Evolutionary conservation across 1,140 invertebrate genomes (phyloP), one percentile per base, ranked within the genome.

Genomic region (Drosophila sulfurigaster): DNA sequence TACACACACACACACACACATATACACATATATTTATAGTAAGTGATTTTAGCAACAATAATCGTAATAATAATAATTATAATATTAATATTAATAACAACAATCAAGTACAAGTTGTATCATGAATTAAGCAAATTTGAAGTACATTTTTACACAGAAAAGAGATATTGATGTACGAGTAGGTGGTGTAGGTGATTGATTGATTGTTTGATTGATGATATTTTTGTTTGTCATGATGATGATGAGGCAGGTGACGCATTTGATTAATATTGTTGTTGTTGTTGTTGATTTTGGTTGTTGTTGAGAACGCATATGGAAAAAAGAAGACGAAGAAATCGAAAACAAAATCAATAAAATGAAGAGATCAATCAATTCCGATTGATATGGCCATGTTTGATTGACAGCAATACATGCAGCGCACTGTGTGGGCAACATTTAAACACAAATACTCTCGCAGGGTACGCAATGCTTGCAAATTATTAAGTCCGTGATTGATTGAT

Each of bases 111-210:
- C 68, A 56, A 35, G 25, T 46, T 51, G 6, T 38, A 52, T 51
- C 16, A 51, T 59, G 45, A 38, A 13, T 59, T 10, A 65, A 52
- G 46, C 56, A 52, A 70, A 66, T 64, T 65, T 45, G 41, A 66
- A 57, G 41, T 79, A 82, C 71, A 79, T 32, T 83, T 25, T 85
- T 62, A 81, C 76, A 83, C 75, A 77, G 28, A 69, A 59, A 30
- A 41, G 28, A 13, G 8, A 43, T 54, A 54, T 59, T 45, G 28
- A 46, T 65, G 58, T 63, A 64, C 25, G 38, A 38, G 7, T 10
- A 43, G 35, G 5, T 8, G 41, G 43, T 75, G n/a, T 64, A 59
- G 51, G 67, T 65, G 58, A 68, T 73, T 71, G 35, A 68, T 77
- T 69, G 71, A 60, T 70, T 70, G 65, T 54, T 81, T 56, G 62